Evolutionary conservation across 2,113 vertebrate species (phyloP).

Genomic region (Aythya baeri): DNA sequence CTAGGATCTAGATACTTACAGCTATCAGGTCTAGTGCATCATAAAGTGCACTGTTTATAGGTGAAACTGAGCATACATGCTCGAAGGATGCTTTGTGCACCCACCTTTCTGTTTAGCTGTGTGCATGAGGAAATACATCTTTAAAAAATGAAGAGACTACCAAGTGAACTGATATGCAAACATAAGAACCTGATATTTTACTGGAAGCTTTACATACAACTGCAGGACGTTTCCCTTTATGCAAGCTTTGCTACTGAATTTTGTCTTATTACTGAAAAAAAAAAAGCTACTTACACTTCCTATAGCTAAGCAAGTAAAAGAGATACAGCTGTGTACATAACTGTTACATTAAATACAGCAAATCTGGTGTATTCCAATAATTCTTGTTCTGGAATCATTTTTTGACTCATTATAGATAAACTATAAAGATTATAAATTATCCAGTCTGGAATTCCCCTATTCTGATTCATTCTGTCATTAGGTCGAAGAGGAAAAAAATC

Average conservation of each 20-base stretch:
- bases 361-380: background rate
- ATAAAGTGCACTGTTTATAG: background rate
- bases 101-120: background rate
- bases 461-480: background rate
- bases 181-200: background rate
- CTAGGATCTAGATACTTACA: background rate
- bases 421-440: background rate
- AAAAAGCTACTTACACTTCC: background rate
- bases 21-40: background rate
- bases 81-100: background rate
- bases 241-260: background rate
- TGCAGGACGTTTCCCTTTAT: background rate
- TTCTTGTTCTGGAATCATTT: background rate
- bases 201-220: background rate
- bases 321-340: background rate
- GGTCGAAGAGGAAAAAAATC: background rate
- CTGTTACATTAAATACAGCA: background rate
- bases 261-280: background rate
- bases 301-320: background rate
- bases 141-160: background rate
- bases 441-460: background rate
- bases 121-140: rapidly evolving
- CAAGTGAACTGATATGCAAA: background rate
- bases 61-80: background rate
- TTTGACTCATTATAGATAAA: background rate